phyloP scores from a whole-genome alignment of 2,113 vertebrate genomes.

The Capricornis sumatraensis region DNA sequence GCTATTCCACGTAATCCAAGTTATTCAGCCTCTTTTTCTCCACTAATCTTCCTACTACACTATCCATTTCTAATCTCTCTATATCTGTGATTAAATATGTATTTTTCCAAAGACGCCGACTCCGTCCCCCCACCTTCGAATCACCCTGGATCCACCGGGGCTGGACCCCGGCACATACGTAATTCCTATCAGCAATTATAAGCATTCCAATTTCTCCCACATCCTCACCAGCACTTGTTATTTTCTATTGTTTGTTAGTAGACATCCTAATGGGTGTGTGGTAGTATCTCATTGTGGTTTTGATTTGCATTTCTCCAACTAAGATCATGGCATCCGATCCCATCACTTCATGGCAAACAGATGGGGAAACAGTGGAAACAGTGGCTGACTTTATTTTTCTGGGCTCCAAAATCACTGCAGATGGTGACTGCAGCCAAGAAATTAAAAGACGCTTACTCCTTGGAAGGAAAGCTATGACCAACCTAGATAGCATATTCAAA shows the following conservation, averaged over 20 bases:
- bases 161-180: too few species aligned
- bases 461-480: neutral
- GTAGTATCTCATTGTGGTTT: neutral
- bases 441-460: neutral
- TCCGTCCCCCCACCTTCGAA: too few species aligned
- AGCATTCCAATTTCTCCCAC: neutral
- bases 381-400: neutral
- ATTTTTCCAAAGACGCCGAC: too few species aligned
- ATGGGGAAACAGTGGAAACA: neutral
- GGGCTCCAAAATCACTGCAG: neutral
- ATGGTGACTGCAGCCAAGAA: neutral
- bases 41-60: too few species aligned
- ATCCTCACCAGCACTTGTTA: neutral
- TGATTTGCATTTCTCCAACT: neutral
- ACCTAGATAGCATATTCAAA: neutral
- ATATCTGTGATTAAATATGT: too few species aligned
- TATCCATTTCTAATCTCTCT: too few species aligned
- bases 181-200: neutral
- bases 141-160: too few species aligned
- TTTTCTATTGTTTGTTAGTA: neutral
- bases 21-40: too few species aligned
- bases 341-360: neutral
- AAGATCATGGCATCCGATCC: neutral
- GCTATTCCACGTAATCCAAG: too few species aligned
- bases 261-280: neutral